phyloP scores from a whole-genome alignment of 2,797 vertebrate genomes.

The Astyanax mexicanus region DNA sequence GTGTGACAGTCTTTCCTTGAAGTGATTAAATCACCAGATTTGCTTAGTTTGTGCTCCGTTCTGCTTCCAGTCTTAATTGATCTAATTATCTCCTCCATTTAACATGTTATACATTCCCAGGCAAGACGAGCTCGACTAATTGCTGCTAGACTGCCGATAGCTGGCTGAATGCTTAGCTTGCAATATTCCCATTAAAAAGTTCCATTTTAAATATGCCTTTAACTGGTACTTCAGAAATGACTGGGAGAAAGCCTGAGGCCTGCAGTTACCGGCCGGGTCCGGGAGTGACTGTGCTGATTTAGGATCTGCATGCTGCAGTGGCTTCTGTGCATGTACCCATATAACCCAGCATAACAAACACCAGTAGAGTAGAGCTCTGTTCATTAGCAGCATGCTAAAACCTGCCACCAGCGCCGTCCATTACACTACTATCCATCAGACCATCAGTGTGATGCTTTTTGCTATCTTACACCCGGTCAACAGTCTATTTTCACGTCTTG shows the following conservation, averaged over 20 bases:
- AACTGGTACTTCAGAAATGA: background rate
- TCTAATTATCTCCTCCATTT: conserved; percentile 54
- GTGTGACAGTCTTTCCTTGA: conserved; percentile 5
- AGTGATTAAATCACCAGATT: conserved; percentile 45
- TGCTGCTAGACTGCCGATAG: conserved; percentile 55
- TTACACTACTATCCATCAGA: no score
- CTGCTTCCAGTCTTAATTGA: conserved; percentile 42
- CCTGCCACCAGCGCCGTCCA: no score
- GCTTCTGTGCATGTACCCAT: background rate
- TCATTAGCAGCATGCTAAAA: background rate
- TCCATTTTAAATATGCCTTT: conserved; percentile 3
- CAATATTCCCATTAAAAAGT: conserved; percentile 27
- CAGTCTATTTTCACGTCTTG: no score
- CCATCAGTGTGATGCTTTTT: no score
- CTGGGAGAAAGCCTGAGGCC: conserved; percentile 14
- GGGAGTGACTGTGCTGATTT: background rate
- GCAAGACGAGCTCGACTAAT: conserved; percentile 54
- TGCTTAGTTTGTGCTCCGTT: conserved; percentile 37
- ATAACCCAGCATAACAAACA: background rate
- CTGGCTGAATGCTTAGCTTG: conserved; percentile 62
- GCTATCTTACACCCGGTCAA: no score
- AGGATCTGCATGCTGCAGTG: background rate
- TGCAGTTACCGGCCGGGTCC: background rate
- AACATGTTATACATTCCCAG: conserved; percentile 42
- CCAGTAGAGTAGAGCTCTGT: background rate